Base-by-base conservation (phyloP, 2,888 invertebrate species). In the Coelogynopora nodosa region DNA sequence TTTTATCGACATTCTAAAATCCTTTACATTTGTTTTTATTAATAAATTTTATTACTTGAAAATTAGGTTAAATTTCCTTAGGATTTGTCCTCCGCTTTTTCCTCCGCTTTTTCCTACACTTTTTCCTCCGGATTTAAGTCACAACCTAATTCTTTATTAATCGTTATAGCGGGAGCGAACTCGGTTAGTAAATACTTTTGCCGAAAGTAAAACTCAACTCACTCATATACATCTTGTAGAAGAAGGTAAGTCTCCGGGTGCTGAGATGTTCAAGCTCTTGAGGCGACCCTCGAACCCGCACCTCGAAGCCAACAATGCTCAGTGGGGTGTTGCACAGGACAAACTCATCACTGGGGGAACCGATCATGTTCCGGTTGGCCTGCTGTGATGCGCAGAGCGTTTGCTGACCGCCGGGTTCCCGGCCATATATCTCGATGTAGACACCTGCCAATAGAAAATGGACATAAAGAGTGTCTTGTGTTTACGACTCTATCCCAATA, bases 171-270 rank as follows among this genome's bases (percentile, higher is more conserved):
- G n/a, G n/a, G n/a, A n/a, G n/a, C n/a, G n/a, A n/a, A n/a, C n/a
- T n/a, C n/a, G n/a, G n/a, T n/a, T n/a, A n/a, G n/a, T n/a, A n/a
- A n/a, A n/a, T n/a, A n/a, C n/a, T n/a, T n/a, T n/a, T n/a, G 23
- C 27, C 23, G 2, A 74, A 74, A 74, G 2, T 23, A 74, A 10
- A 23, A n/a, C 2, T 74, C 74, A 74, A 26, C 74, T 74, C 23
- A 74, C 74, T 74, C 74, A 74, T 74, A 74, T 74, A 74, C 74
- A 74, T 74, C 23, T 74, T 74, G 74, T 74, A 74, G 74, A 74
- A 74, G 74, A 74, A 74, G 23, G 74, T 23, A 5, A 74, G 23
- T 23, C 74, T 26, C 18, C 27, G 18, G 18, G 23, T 74, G 2
- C 5, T 2, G 2, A 74, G 23, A 5, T 23, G 74, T 23, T 74